A percentile compares a stretch with the other conserved stretches of the same genome.
Conservation (phyloP, 2,113 vertebrate species). For the Puma concolor region DNA sequence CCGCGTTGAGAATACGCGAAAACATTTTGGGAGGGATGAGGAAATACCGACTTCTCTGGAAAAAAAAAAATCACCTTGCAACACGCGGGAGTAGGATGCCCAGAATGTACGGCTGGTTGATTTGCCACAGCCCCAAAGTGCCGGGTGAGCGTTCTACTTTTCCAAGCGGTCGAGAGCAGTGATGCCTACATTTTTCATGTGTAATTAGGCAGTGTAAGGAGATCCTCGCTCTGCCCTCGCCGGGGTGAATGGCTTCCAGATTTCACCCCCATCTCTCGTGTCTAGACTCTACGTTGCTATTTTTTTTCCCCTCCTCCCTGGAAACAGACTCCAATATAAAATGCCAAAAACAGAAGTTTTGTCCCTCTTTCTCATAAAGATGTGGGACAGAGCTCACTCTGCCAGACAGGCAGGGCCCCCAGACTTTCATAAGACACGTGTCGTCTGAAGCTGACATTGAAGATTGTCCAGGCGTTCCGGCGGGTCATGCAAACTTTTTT, state of each 20-base stretch:
- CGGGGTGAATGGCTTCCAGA: constrained; percentile 93
- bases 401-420: constrained; percentile 82
- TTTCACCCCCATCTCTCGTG: constrained; percentile 93
- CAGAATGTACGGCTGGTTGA: constrained; percentile 46
- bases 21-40: constrained; percentile 26
- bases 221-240: constrained; percentile 88
- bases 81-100: not conserved
- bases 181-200: constrained; percentile 91
- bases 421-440: constrained; percentile 88
- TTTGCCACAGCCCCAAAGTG: constrained; percentile 68
- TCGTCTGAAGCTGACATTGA: constrained; percentile 88
- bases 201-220: constrained; percentile 93
- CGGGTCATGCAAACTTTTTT: constrained; percentile 79
- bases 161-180: constrained; percentile 84
- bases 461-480: constrained; percentile 86
- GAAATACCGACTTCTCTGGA: not conserved
- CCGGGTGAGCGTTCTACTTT: constrained; percentile 86
- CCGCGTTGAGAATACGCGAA: constrained; percentile 73
- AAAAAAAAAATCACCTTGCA: not conserved
- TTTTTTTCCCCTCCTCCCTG: constrained; percentile 84
- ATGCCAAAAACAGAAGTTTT: constrained; percentile 91
- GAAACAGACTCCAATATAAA: constrained; percentile 89
- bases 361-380: constrained; percentile 89
- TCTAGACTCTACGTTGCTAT: constrained; percentile 95
- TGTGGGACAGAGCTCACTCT: constrained; percentile 84